Percentiles rank a stretch among this genome's conserved stretches.
phyloP scores from a whole-genome alignment of 2,888 invertebrate genomes.

The Dryobotodes eremita region DNA sequence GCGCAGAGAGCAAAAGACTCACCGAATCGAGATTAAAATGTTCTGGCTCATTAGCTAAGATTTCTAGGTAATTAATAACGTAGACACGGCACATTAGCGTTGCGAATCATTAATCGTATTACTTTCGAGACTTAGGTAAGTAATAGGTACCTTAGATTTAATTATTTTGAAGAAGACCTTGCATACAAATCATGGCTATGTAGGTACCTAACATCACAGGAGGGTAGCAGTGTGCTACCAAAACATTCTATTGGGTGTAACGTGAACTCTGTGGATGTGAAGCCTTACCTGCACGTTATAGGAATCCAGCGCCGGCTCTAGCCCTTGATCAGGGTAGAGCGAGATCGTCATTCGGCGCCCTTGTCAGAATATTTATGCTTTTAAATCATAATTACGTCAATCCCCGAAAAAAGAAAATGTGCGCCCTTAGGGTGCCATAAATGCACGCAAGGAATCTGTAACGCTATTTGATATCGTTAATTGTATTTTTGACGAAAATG shows the following conservation, averaged over 20 bases:
- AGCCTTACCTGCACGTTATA: background rate
- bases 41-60: slow-evolving; percentile 57
- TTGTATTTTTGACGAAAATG: too few relatives aligned
- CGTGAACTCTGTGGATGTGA: background rate
- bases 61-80: slow-evolving; percentile 56
- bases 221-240: background rate
- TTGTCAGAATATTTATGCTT: too few relatives aligned
- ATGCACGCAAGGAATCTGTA: too few relatives aligned
- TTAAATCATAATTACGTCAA: too few relatives aligned
- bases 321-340: too few relatives aligned
- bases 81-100: slow-evolving; percentile 34
- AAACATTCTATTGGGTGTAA: background rate
- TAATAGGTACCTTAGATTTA: background rate
- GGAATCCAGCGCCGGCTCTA: too few relatives aligned
- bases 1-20: slow-evolving; percentile 16
- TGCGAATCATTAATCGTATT: slow-evolving; percentile 41
- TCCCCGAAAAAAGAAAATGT: too few relatives aligned
- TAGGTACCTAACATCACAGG: background rate
- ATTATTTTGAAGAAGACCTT: background rate
- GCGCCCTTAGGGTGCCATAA: too few relatives aligned
- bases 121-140: slow-evolving; percentile 4
- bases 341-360: too few relatives aligned
- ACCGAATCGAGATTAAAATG: slow-evolving; percentile 39
- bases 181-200: background rate
- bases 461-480: too few relatives aligned